A percentile compares a stretch with the other conserved stretches of the same genome.
phyloP scores from a whole-genome alignment of 2,113 vertebrate species.

The Callorhinus ursinus region DNA sequence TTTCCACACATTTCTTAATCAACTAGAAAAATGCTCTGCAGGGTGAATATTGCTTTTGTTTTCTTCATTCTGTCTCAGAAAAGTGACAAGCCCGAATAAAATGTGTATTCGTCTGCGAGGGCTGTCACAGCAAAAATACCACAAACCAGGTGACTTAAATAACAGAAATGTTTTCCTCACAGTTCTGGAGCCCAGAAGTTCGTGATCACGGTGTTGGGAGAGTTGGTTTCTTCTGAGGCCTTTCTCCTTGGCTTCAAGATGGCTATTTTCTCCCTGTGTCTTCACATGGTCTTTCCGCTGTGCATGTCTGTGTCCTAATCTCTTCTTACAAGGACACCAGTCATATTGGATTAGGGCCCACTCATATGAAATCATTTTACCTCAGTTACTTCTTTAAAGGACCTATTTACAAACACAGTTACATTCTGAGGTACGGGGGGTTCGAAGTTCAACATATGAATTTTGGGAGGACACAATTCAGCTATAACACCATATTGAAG shows the following conservation, averaged over 20 bases:
- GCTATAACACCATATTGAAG: neutral
- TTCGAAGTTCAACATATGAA: neutral
- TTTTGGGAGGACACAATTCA: neutral
- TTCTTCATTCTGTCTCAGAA: neutral
- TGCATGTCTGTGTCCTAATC: neutral
- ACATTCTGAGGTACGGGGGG: neutral
- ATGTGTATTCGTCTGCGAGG: neutral
- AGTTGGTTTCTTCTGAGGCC: neutral
- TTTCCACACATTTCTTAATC: conserved; percentile 30
- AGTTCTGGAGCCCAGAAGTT: neutral
- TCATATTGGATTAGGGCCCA: neutral
- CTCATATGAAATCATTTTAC: neutral
- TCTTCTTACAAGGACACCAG: neutral
- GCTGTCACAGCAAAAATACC: neutral
- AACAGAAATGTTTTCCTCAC: neutral
- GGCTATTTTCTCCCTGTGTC: neutral
- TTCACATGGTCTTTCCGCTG: neutral
- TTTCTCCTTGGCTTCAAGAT: too few species aligned
- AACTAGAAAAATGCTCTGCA: conserved; percentile 6
- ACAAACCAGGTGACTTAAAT: neutral
- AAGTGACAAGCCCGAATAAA: neutral
- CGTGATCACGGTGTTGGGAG: neutral
- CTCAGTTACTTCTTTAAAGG: neutral
- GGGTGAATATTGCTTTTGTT: neutral
- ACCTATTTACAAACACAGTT: neutral